Evolutionary conservation across 1,140 invertebrate genomes (phyloP).

Genomic region (Drosophila ohnishii): DNA sequence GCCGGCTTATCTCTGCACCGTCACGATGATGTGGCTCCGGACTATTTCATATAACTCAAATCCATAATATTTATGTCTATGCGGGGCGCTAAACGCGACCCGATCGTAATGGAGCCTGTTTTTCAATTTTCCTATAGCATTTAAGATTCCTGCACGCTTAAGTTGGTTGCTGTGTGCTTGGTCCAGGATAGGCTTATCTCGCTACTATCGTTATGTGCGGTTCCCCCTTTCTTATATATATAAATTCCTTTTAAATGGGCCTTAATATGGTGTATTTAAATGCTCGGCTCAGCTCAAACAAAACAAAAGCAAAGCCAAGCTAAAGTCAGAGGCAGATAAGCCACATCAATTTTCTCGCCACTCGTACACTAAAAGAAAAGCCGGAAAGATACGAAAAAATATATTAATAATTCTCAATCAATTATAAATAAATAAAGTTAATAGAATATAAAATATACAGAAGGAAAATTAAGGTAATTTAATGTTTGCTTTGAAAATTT

Average conservation of each 20-base stretch:
- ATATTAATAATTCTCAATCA: background rate
- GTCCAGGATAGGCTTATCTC: constrained; percentile 50
- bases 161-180: constrained; percentile 9
- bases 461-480: too few species aligned
- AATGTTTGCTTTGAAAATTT: too few species aligned
- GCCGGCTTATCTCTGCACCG: constrained; percentile 44
- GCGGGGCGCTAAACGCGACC: constrained; percentile 33
- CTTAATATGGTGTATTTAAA: constrained; percentile 64
- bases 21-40: constrained; percentile 58
- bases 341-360: background rate
- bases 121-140: constrained; percentile 47
- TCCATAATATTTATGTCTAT: constrained; percentile 57
- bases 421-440: background rate
- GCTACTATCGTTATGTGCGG: constrained; percentile 27
- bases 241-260: constrained; percentile 54
- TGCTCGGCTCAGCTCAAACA: constrained; percentile 40
- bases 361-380: constrained; percentile 3
- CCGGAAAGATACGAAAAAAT: too few species aligned
- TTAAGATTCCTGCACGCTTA: constrained; percentile 16
- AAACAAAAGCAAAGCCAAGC: constrained; percentile 42
- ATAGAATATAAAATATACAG: background rate
- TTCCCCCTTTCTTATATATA: constrained; percentile 3
- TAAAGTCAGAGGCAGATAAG: constrained; percentile 44
- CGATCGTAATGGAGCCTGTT: constrained; percentile 40
- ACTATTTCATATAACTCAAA: constrained; percentile 36